phyloP scores from a whole-genome alignment of 2,888 invertebrate species.

The Rhopalosiphum nymphaeae region DNA sequence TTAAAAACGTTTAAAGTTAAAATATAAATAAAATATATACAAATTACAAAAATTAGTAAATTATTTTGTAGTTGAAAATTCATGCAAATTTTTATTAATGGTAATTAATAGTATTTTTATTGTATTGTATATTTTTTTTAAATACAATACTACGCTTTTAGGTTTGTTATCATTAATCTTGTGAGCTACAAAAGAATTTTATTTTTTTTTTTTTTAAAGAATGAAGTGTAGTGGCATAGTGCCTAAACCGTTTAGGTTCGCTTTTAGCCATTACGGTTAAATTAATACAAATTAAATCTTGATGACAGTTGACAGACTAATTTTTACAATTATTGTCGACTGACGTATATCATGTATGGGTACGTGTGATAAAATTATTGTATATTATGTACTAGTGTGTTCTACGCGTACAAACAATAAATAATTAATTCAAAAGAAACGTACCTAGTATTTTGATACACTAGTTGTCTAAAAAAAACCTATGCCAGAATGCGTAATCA shows the following conservation, averaged over 20 bases:
- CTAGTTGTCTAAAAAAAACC: neutral
- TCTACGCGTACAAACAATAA: neutral
- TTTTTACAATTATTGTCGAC: neutral
- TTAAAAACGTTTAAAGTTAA: too few species aligned
- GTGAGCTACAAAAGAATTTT: neutral
- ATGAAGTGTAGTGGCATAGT: neutral
- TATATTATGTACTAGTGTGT: neutral
- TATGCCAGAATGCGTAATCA: too few species aligned
- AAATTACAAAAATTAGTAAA: too few species aligned
- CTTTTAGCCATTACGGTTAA: neutral
- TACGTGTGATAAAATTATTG: neutral
- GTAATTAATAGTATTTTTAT: neutral
- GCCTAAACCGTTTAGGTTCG: neutral
- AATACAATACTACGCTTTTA: neutral
- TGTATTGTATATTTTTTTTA: neutral
- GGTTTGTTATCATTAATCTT: neutral
- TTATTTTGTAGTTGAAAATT: too few species aligned
- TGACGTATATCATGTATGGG: neutral
- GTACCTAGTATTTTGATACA: neutral
- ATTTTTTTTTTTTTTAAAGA: too few species aligned
- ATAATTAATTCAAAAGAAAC: neutral
- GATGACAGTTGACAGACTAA: neutral
- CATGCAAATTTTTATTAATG: too few species aligned
- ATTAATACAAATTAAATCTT: neutral
- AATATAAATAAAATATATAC: too few species aligned